phyloP scores from a whole-genome alignment of 53 echinoderm and acorn worm genomes.

The Henricia sp. region DNA sequence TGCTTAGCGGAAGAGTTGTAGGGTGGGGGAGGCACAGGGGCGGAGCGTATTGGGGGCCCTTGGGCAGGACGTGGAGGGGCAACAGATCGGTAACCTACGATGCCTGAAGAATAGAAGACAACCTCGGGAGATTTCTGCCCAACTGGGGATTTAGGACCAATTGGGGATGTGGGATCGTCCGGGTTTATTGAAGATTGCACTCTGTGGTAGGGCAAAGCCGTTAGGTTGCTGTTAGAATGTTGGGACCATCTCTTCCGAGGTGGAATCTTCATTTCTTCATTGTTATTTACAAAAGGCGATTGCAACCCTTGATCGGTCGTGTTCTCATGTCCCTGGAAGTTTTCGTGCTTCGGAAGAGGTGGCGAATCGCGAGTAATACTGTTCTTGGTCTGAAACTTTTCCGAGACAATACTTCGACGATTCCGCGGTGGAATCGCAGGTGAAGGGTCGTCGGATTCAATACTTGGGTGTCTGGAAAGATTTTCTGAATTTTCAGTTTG shows the following conservation, averaged over 20 bases:
- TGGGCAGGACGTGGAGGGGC: constrained; percentile 40
- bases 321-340: no score
- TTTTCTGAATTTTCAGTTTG: background rate
- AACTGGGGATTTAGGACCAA: no score
- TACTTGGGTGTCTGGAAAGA: constrained; percentile 1
- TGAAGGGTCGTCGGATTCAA: background rate
- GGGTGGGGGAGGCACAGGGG: constrained; percentile 37
- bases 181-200: constrained; percentile 35
- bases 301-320: no score
- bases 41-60: constrained; percentile 31
- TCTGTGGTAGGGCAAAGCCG: constrained; percentile 48
- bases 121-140: constrained; percentile 13
- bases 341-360: no score
- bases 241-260: constrained; percentile 54
- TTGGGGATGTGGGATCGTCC: background rate
- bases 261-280: constrained; percentile 2
- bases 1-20: constrained; percentile 4
- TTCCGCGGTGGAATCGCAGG: constrained; percentile 28
- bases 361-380: no score
- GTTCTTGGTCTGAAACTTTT: no score
- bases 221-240: constrained; percentile 1
- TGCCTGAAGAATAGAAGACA: background rate
- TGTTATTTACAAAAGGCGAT: background rate
- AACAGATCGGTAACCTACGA: constrained; percentile 31
- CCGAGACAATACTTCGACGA: constrained; percentile 10